Conservation (phyloP, 2,797 vertebrate genomes). For the Lepus townsendii region DNA sequence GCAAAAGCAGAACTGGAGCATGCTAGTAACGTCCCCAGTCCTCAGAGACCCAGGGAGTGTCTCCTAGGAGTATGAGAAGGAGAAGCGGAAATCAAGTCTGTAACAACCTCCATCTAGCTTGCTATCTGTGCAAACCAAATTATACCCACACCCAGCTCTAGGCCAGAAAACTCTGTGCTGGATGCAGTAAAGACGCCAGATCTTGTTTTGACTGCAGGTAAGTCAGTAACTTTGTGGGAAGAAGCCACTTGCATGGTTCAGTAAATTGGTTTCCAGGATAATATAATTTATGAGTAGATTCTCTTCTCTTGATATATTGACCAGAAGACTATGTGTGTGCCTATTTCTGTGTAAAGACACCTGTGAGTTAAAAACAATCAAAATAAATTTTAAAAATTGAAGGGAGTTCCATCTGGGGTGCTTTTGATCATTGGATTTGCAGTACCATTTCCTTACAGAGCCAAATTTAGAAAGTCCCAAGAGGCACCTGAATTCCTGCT, state of each 20-base stretch:
- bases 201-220: conserved; percentile 40
- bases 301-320: background rate
- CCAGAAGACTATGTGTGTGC: conserved; percentile 28
- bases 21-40: background rate
- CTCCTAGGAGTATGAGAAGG: background rate
- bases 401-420: background rate
- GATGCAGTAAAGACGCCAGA: background rate
- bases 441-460: background rate
- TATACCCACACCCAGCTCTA: background rate
- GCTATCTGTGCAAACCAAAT: background rate
- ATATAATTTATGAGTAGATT: conserved; percentile 47
- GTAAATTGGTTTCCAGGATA: conserved; percentile 44
- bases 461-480: background rate
- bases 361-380: conserved; percentile 38
- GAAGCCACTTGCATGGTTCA: background rate
- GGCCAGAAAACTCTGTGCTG: background rate
- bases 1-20: background rate
- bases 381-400: conserved; percentile 18
- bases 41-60: background rate
- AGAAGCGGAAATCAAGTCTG: too few species aligned
- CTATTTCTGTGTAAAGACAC: conserved; percentile 42
- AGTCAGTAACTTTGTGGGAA: background rate
- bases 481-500: background rate
- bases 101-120: background rate
- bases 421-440: background rate